These are phyloP conservation scores for Aramus guarauna DNA, from an alignment of 2,113 vertebrate species.

Conservation along the genomic window DNA sequence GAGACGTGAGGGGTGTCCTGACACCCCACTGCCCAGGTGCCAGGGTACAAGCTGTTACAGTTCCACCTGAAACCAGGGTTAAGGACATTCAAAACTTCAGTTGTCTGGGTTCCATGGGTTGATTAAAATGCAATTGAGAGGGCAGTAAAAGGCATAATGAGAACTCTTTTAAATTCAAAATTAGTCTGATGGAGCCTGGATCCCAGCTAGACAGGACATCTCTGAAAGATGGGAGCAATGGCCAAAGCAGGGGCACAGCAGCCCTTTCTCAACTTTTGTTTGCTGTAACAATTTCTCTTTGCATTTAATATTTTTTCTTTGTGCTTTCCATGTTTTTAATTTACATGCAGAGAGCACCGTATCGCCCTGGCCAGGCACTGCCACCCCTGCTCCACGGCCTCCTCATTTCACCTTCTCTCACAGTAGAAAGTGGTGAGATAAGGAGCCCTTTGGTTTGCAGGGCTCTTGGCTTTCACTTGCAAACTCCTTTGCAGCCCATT, in stretches of 20 bases:
- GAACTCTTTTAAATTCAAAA: background rate
- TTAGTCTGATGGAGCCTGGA: background rate
- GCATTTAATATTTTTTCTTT: too few species aligned
- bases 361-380: background rate
- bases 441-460: background rate
- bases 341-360: background rate
- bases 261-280: background rate
- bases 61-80: background rate
- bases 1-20: fast-evolving
- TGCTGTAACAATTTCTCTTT: background rate
- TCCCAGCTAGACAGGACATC: background rate
- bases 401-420: fast-evolving
- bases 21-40: background rate
- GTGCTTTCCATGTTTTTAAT: too few species aligned
- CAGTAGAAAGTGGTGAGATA: too few species aligned
- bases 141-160: background rate
- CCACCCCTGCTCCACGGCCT: background rate
- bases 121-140: background rate
- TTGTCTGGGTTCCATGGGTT: background rate
- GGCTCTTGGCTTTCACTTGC: background rate
- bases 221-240: background rate
- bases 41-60: too few species aligned
- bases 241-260: background rate
- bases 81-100: background rate
- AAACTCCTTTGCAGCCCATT: background rate